phyloP scores from a whole-genome alignment of 1,140 invertebrate species.

The Dreissena polymorpha region DNA sequence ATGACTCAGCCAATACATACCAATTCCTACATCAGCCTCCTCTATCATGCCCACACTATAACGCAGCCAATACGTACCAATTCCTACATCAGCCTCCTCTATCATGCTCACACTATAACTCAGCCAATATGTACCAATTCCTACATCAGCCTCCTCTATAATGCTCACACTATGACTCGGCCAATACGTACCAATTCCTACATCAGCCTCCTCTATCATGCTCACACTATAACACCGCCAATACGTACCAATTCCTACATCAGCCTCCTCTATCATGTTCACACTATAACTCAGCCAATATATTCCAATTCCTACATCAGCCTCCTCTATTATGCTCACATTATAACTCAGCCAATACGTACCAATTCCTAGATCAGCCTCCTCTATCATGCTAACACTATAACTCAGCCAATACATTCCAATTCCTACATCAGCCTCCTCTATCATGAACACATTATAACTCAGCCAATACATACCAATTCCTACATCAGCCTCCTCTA shows the following conservation, averaged over 20 bases:
- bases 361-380: conserved; percentile 78
- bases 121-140: too few relatives aligned
- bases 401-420: too few relatives aligned
- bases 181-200: too few relatives aligned
- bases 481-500: conserved; percentile 84
- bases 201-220: conserved; percentile 91
- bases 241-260: conserved; percentile 78
- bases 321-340: conserved; percentile 96
- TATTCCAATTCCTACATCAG: conserved; percentile 78
- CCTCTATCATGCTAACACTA: conserved; percentile 98
- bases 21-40: conserved; percentile 79
- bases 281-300: too few relatives aligned
- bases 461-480: too few relatives aligned
- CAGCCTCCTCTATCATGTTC: conserved; percentile 93
- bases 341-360: too few relatives aligned
- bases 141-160: conserved; percentile 87
- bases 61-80: too few relatives aligned
- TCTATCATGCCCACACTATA: conserved; percentile 99
- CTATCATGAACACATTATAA: conserved; percentile 99
- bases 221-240: too few relatives aligned
- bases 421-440: conserved; percentile 81
- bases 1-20: too few relatives aligned
- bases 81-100: conserved; percentile 82
- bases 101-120: conserved; percentile 99
- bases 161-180: too few relatives aligned